phyloP scores from a whole-genome alignment of 2,113 vertebrate genomes.

The Dicrurus megarhynchus region DNA sequence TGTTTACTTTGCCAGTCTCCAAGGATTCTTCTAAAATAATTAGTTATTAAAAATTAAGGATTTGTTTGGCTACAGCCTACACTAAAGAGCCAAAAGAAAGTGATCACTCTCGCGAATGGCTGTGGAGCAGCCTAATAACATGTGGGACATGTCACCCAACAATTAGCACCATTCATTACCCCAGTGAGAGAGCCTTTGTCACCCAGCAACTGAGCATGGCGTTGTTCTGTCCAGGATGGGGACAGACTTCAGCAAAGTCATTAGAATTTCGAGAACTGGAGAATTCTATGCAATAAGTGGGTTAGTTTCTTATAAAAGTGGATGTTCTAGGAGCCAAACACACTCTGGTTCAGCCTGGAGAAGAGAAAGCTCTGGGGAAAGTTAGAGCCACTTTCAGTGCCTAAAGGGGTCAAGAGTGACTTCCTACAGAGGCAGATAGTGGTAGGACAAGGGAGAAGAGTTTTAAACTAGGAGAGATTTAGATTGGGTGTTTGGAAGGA shows the following conservation, averaged over 20 bases:
- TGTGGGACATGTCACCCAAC: slow-evolving; percentile 29
- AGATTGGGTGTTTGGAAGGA: not conserved
- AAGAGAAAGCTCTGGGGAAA: not conserved
- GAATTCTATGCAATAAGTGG: not conserved
- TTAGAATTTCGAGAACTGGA: not conserved
- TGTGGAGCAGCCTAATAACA: slow-evolving; percentile 16
- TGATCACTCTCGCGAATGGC: not conserved
- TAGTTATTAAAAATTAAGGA: slow-evolving; percentile 21
- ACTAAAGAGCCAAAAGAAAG: slow-evolving; percentile 21
- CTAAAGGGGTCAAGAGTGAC: not conserved
- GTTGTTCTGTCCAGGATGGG: slow-evolving; percentile 5
- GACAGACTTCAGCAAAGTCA: not conserved
- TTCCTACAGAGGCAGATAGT: not conserved
- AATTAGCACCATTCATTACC: slow-evolving; percentile 41
- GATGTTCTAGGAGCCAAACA: not conserved
- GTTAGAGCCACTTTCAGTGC: not conserved
- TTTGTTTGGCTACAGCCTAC: slow-evolving; percentile 19
- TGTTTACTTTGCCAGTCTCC: not conserved
- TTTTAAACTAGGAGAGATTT: not conserved
- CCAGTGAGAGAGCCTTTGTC: slow-evolving; percentile 32
- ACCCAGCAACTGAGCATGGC: not conserved
- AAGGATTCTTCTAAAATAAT: slow-evolving; percentile 9
- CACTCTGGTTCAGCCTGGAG: not conserved
- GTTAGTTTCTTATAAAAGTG: not conserved
- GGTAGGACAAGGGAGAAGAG: not conserved